These are phyloP conservation scores for Carassius gibelio DNA, from an alignment of 2,113 vertebrate genomes.

Conservation along the genomic window DNA sequence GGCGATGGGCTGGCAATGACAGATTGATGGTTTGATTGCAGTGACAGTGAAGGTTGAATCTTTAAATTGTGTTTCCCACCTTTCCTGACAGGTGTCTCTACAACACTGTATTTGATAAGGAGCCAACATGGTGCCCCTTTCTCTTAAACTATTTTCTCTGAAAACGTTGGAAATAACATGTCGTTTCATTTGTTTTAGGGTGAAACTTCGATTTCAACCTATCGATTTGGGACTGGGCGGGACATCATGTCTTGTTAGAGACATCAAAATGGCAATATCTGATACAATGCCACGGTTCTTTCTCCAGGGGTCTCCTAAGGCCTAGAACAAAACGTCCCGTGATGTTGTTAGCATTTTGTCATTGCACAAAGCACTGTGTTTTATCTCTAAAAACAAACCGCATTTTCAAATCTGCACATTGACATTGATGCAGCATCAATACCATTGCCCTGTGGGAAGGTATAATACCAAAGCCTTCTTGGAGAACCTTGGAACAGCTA, in stretches of 20 bases:
- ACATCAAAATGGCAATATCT: neutral
- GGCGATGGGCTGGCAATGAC: slow-evolving; percentile 40
- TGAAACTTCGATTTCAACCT: slow-evolving; percentile 5
- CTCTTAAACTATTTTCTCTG: neutral
- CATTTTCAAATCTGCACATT: slow-evolving; percentile 25
- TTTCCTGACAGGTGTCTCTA: slow-evolving; percentile 44
- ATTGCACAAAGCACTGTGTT: neutral
- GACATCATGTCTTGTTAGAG: slow-evolving; percentile 8
- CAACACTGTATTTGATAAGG: slow-evolving; percentile 9
- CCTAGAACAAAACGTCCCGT: neutral
- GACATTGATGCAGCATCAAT: slow-evolving; percentile 44
- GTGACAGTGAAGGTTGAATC: slow-evolving; percentile 53
- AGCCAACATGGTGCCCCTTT: neutral
- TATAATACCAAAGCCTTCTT: slow-evolving; percentile 31
- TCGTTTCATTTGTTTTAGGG: slow-evolving; percentile 2
- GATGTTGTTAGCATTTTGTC: slow-evolving; percentile 9
- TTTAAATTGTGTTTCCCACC: slow-evolving; percentile 48
- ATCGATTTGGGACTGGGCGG: slow-evolving; percentile 23
- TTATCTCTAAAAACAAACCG: slow-evolving; percentile 46
- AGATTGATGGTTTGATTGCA: slow-evolving; percentile 40
- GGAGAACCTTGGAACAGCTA: slow-evolving; percentile 9
- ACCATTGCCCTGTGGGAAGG: slow-evolving; percentile 39
- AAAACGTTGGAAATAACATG: slow-evolving; percentile 25
- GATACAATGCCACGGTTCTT: neutral
- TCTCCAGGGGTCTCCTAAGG: neutral